Evolutionary conservation across 2,888 invertebrate species (phyloP), one percentile per base, ranked within the genome.

Genomic region (Agrotis clavis): DNA sequence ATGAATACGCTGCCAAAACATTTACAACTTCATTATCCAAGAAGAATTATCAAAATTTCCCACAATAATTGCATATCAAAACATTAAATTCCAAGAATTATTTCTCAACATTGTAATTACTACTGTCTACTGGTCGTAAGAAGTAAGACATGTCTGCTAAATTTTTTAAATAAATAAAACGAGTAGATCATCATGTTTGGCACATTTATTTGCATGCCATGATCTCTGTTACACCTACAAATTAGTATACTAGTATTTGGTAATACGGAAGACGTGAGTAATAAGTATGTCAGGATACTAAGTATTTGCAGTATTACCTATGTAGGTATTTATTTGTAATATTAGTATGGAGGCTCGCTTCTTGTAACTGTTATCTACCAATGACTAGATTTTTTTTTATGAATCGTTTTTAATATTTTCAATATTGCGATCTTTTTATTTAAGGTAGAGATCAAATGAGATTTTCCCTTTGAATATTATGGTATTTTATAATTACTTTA

Each of bases 121-220:
- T n/a, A 57, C 41, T 7, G 21, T 53, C 25, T 35, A 47, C 19
- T 25, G 61, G 51, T 18, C 51, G 18, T 48, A 21, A 48, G 21
- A 56, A n/a, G 53, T 67, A 47, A 64, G 19, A 30, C 74, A 35
- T 71, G 56, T 65, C 51, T 61, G 51, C 41, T 62, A 75, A 67
- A 83, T 83, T 73, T 65, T 81, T 83, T 73, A 59, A 67, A 67
- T 64, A 83, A 78, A 83, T 69, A 82, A 62, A 25, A 50, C 54
- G 53, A 57, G 48, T 59, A 50, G 63, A 77, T 77, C 68, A 77
- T 74, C 62, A 56, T 74, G 59, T 73, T 41, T 65, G 30, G 30
- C 56, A 60, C 68, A 57, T 56, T 50, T 25, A 72, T 79, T 82
- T 82, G 57, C 56, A n/a, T 59, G 41, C 65, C 51, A 69, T 76